These are phyloP conservation scores for Zingel zingel DNA, from an alignment of 2,113 vertebrate species.

Conservation along the genomic window DNA sequence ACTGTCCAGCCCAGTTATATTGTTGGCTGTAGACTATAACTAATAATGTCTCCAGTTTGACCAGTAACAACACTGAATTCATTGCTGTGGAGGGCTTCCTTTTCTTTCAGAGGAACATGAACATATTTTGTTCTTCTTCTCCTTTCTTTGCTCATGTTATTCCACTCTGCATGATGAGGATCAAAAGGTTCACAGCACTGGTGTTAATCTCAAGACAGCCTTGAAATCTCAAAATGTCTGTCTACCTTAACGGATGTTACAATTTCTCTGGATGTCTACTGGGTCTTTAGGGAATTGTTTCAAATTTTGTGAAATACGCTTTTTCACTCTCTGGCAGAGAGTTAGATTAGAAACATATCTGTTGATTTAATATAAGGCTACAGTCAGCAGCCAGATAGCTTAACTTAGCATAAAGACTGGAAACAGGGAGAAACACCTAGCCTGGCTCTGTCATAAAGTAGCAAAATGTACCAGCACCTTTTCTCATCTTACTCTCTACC, in stretches of 20 bases:
- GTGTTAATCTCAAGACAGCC: slow-evolving; percentile 9
- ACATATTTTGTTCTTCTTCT: slow-evolving; percentile 20
- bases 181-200: slow-evolving; percentile 27
- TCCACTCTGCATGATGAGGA: slow-evolving; percentile 7
- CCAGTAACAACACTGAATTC: slow-evolving; percentile 9
- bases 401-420: not conserved
- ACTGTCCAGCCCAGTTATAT: slow-evolving; percentile 23
- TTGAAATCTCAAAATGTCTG: slow-evolving; percentile 23
- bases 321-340: not conserved
- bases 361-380: not conserved
- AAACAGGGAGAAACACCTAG: not conserved
- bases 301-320: not conserved
- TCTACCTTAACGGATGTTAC: slow-evolving; percentile 11
- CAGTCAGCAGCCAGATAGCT: not conserved
- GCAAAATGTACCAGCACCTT: not conserved
- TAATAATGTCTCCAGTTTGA: slow-evolving; percentile 42
- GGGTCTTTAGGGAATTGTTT: not conserved
- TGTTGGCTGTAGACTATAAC: slow-evolving; percentile 18
- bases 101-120: slow-evolving; percentile 14
- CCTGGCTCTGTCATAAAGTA: not conserved
- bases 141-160: slow-evolving; percentile 16
- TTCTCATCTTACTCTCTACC: not conserved
- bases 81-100: not conserved
- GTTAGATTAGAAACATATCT: not conserved
- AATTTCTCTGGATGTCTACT: not conserved